Conservation (phyloP, 2,888 invertebrate species). For the Eupithecia exiguata region DNA sequence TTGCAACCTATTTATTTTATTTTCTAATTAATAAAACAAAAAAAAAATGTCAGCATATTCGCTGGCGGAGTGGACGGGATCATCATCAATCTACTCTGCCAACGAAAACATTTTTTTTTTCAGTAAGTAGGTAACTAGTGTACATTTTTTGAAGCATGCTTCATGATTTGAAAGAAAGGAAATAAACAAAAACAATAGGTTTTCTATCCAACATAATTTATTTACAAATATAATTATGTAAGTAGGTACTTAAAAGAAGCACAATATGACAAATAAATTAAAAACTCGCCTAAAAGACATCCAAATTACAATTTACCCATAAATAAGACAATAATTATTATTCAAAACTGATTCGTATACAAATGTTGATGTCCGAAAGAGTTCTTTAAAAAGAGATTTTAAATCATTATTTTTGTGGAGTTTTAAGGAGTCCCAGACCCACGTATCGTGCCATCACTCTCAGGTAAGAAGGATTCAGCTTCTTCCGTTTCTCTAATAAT, state of each 20-base stretch:
- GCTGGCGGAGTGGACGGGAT: no score
- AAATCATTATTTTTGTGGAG: constrained; percentile 44
- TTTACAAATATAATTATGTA: constrained; percentile 17
- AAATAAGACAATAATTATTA: background rate
- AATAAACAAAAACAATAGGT: background rate
- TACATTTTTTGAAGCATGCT: no score
- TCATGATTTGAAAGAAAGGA: background rate
- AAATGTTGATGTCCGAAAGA: background rate
- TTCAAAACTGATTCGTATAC: background rate
- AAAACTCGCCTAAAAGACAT: constrained; percentile 14
- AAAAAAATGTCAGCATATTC: no score
- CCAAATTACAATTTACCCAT: background rate
- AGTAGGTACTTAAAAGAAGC: constrained; percentile 12
- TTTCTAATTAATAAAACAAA: no score
- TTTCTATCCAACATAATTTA: constrained; percentile 23
- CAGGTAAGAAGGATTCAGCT: constrained; percentile 74
- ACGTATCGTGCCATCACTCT: constrained; percentile 80
- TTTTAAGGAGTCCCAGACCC: constrained; percentile 70
- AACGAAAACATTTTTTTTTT: no score
- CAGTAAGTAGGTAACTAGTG: no score
- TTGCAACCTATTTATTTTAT: no score
- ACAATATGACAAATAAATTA: constrained; percentile 26
- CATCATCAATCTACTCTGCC: no score
- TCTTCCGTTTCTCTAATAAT: constrained; percentile 70
- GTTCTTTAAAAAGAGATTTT: background rate